phyloP scores from a whole-genome alignment of 2,888 invertebrate species.

The Seira sanloemensis region DNA sequence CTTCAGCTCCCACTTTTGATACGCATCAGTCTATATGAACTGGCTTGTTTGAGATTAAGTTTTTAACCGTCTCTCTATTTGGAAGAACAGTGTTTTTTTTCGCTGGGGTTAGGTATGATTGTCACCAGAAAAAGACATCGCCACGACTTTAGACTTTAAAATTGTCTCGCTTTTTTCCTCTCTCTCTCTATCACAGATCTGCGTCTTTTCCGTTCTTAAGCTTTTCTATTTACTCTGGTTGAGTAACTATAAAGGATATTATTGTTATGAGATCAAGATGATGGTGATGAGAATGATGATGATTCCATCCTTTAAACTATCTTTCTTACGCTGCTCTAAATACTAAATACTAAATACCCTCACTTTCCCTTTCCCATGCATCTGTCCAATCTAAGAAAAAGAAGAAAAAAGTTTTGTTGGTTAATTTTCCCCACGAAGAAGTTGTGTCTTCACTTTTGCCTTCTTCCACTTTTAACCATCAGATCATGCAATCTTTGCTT shows the following conservation, averaged over 20 bases:
- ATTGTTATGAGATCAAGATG: conserved; percentile 59
- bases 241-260: conserved; percentile 56
- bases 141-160: conserved; percentile 3
- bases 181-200: conserved; percentile 57
- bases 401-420: conserved; percentile 57
- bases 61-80: background rate
- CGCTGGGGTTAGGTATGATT: conserved; percentile 1
- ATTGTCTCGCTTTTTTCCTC: too few relatives aligned
- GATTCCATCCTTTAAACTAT: conserved; percentile 31
- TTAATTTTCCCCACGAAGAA: conserved; percentile 58
- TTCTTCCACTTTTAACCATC: conserved; percentile 18
- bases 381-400: conserved; percentile 46
- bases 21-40: conserved; percentile 10
- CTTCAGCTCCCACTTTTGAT: background rate
- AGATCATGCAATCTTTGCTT: background rate
- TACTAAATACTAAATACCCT: conserved; percentile 15
- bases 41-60: background rate
- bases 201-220: conserved; percentile 1
- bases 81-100: background rate
- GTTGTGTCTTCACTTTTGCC: conserved; percentile 55
- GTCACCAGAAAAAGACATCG: conserved; percentile 5
- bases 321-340: conserved; percentile 5
- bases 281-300: conserved; percentile 16
- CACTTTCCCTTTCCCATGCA: background rate
- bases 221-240: conserved; percentile 57